These are phyloP conservation scores for Zophobas atratus DNA, from an alignment of 1,140 invertebrate genomes.

Conservation along the genomic window DNA sequence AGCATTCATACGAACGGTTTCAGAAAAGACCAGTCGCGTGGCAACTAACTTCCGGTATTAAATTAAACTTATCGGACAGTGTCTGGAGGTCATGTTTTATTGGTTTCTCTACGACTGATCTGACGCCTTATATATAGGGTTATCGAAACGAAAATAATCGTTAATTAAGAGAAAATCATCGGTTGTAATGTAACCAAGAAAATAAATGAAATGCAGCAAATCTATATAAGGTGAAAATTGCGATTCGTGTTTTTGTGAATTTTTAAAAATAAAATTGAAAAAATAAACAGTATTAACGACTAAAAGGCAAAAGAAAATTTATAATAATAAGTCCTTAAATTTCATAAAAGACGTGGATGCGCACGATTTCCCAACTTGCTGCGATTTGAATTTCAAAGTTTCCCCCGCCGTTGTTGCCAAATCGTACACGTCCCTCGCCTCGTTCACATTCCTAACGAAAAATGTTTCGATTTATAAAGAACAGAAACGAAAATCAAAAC, in stretches of 20 bases:
- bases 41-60: conserved; percentile 71
- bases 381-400: background rate
- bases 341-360: conserved; percentile 59
- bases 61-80: conserved; percentile 57
- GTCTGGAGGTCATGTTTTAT: conserved; percentile 35
- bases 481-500: conserved; percentile 52
- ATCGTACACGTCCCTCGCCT: conserved; percentile 60
- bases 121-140: conserved; percentile 53
- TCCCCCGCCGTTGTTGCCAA: conserved; percentile 31
- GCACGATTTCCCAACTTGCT: conserved; percentile 55
- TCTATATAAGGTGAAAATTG: conserved; percentile 67
- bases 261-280: conserved; percentile 50
- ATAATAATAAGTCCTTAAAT: conserved; percentile 54
- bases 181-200: conserved; percentile 27
- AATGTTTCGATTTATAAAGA: conserved; percentile 56
- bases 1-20: conserved; percentile 69
- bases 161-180: conserved; percentile 51
- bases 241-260: conserved; percentile 67
- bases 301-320: conserved; percentile 64
- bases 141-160: conserved; percentile 45
- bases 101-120: conserved; percentile 63
- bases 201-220: conserved; percentile 66
- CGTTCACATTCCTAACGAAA: conserved; percentile 61
- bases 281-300: conserved; percentile 59
- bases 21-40: conserved; percentile 78